Evolutionary conservation across 2,797 vertebrate genomes (phyloP).

Genomic region (Alfaro cultratus): DNA sequence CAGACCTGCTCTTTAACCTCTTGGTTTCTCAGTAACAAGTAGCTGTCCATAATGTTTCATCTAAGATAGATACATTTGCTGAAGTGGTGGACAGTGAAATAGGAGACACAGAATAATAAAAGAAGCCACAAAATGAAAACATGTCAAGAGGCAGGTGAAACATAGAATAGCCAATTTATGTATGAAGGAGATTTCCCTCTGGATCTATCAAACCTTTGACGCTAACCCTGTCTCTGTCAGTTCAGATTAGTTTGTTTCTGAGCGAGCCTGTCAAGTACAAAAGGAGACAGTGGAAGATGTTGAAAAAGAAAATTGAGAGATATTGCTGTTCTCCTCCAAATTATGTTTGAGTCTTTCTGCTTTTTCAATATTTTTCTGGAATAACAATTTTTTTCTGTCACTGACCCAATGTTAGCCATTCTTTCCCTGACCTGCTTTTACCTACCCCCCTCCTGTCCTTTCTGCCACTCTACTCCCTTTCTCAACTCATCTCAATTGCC

Average conservation of each 20-base stretch:
- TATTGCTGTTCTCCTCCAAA: conserved; percentile 43
- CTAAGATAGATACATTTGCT: conserved; percentile 50
- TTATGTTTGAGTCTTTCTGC: conserved; percentile 45
- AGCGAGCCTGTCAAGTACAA: conserved; percentile 33
- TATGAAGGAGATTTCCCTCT: conserved; percentile 65
- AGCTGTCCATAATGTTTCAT: conserved; percentile 33
- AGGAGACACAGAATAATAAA: conserved; percentile 70
- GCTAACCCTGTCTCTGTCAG: conserved; percentile 55
- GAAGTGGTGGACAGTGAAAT: conserved; percentile 63
- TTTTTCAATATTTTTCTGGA: conserved; percentile 43
- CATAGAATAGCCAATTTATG: conserved; percentile 63
- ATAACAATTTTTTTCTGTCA: conserved; percentile 26
- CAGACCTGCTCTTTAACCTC: conserved; percentile 33
- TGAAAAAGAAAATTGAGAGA: conserved; percentile 27
- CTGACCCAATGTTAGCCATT: conserved; percentile 22
- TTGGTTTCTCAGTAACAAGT: conserved; percentile 13
- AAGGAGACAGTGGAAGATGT: neutral
- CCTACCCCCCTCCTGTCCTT: neutral
- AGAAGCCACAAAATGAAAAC: conserved; percentile 66
- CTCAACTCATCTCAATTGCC: conserved; percentile 29
- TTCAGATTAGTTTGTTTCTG: conserved; percentile 60
- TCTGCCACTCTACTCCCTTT: neutral
- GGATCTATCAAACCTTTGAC: conserved; percentile 58
- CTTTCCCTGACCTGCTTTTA: conserved; percentile 22
- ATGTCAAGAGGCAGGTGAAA: conserved; percentile 68